Evolutionary conservation across 1,140 invertebrate species (phyloP).

Genomic region (Drosophila oshimai): DNA sequence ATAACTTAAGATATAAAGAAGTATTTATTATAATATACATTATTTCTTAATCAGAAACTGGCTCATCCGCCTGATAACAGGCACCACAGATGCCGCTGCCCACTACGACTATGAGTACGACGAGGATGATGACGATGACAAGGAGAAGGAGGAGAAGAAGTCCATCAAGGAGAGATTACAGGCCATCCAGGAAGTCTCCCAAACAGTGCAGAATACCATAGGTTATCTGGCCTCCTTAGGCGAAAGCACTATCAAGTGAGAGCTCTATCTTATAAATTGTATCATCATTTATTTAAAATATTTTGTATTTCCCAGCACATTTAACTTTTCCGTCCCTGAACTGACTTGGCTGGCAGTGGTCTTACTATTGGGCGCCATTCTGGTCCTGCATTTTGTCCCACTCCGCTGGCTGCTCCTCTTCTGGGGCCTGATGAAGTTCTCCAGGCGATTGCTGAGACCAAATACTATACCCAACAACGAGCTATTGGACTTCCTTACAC

Average conservation of each 20-base stretch:
- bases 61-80: constrained; percentile 85
- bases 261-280: background rate
- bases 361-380: constrained; percentile 86
- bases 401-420: constrained; percentile 94
- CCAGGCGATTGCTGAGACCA: constrained; percentile 95
- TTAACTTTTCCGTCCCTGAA: constrained; percentile 99
- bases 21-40: background rate
- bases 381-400: constrained; percentile 95
- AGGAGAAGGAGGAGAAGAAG: constrained; percentile 96
- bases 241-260: constrained; percentile 96
- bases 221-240: constrained; percentile 95
- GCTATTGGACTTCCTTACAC: constrained; percentile 95
- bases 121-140: constrained; percentile 90
- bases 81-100: constrained; percentile 84
- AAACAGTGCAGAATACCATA: constrained; percentile 96
- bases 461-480: constrained; percentile 99
- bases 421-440: constrained; percentile 99
- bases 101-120: constrained; percentile 90
- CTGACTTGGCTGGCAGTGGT: constrained; percentile 95
- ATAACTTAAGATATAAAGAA: too few relatives aligned
- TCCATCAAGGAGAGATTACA: constrained; percentile 96
- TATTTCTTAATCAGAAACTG: constrained; percentile 82
- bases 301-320: constrained; percentile 87
- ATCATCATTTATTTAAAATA: background rate
- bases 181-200: constrained; percentile 97